Percentiles rank a stretch among this genome's conserved stretches.
Evolutionary conservation across 2,888 invertebrate species (phyloP).

Genomic region (Polylopha cassiicola): DNA sequence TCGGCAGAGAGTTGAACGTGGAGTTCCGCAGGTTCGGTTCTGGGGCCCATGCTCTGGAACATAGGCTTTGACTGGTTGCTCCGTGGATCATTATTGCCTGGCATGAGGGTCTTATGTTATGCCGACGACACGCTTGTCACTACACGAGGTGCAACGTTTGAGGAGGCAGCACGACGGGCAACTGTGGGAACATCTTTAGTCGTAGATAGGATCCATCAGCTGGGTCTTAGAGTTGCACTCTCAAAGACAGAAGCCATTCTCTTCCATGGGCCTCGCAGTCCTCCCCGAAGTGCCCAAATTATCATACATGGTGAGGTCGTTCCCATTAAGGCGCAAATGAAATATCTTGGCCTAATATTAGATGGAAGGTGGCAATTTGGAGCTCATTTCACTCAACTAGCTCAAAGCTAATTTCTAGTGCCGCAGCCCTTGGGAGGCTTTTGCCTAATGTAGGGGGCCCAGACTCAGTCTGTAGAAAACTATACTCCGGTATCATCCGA

Average conservation of each 20-base stretch:
- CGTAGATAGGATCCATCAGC: background rate
- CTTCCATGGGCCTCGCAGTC: background rate
- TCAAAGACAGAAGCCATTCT: background rate
- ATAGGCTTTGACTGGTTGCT: too few relatives aligned
- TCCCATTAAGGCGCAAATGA: too few relatives aligned
- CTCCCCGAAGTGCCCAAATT: background rate
- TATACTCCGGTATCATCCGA: slow-evolving; percentile 4
- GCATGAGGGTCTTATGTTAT: too few relatives aligned
- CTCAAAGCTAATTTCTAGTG: background rate
- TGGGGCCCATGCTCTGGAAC: too few relatives aligned
- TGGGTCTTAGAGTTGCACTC: background rate
- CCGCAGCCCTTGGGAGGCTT: too few relatives aligned
- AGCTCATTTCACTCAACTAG: background rate
- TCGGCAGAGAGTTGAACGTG: background rate
- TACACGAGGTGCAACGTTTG: background rate
- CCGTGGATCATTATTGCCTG: too few relatives aligned
- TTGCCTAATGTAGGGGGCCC: slow-evolving; percentile 4
- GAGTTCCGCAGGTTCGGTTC: too few relatives aligned
- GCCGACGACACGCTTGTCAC: background rate
- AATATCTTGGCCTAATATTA: too few relatives aligned
- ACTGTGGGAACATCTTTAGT: background rate
- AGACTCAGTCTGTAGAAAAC: background rate
- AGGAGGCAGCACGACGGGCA: background rate
- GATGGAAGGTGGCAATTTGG: background rate
- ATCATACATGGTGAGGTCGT: background rate